phyloP scores from a whole-genome alignment of 2,113 vertebrate species.

The Pangasianodon hypophthalmus region DNA sequence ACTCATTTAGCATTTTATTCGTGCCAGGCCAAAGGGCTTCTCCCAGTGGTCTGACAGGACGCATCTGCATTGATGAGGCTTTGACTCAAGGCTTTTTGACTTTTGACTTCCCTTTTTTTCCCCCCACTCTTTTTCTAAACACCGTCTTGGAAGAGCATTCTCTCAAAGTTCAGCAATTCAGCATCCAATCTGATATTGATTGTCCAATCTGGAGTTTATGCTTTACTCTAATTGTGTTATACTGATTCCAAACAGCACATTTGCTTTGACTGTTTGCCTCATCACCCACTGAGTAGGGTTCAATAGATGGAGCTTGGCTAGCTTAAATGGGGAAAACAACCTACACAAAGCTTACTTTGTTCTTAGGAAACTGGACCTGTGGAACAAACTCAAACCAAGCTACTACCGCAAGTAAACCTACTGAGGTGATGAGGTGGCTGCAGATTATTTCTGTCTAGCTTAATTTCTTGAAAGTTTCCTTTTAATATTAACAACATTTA shows the following conservation, averaged over 20 bases:
- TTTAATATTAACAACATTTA: neutral
- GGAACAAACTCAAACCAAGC: conserved; percentile 25
- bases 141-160: conserved; percentile 10
- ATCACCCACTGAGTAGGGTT: conserved; percentile 60
- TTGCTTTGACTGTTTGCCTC: conserved; percentile 62
- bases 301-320: conserved; percentile 63
- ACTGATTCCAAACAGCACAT: conserved; percentile 45
- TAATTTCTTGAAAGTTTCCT: neutral
- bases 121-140: neutral
- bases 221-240: conserved; percentile 32
- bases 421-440: neutral
- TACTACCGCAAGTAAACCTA: neutral
- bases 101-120: neutral
- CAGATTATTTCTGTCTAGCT: neutral
- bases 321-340: conserved; percentile 57
- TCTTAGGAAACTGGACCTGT: conserved; percentile 45
- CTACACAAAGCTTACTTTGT: conserved; percentile 56
- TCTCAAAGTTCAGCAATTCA: conserved; percentile 15
- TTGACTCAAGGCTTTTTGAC: conserved; percentile 7
- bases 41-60: conserved; percentile 39
- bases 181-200: conserved; percentile 30
- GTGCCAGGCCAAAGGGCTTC: conserved; percentile 3
- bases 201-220: conserved; percentile 7
- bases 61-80: neutral
- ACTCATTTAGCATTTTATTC: neutral